Conservation (phyloP, 2,888 invertebrate species). For the Oeneis ivallda region DNA sequence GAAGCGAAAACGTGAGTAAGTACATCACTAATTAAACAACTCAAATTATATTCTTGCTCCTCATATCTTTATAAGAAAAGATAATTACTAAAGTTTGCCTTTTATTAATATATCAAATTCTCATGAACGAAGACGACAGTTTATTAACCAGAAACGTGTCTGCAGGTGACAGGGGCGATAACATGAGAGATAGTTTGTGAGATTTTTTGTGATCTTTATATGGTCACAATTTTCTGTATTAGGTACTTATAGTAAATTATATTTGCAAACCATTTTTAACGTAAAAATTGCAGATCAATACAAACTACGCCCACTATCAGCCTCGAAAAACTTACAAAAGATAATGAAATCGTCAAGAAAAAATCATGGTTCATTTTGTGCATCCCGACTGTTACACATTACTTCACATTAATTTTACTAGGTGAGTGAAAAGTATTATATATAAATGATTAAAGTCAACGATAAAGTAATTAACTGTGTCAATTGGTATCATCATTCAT, state of each 20-base stretch:
- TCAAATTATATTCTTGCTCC: slow-evolving; percentile 34
- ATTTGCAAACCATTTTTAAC: slow-evolving; percentile 8
- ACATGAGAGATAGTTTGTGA: slow-evolving; percentile 52
- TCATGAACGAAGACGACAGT: slow-evolving; percentile 65
- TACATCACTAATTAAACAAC: slow-evolving; percentile 45
- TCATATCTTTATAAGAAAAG: slow-evolving; percentile 43
- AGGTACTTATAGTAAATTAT: not conserved
- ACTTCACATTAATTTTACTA: slow-evolving; percentile 45
- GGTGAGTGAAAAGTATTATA: slow-evolving; percentile 44
- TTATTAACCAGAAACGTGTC: slow-evolving; percentile 52
- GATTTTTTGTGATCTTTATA: slow-evolving; percentile 35
- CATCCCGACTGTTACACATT: slow-evolving; percentile 41
- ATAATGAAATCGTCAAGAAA: slow-evolving; percentile 39
- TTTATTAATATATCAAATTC: slow-evolving; percentile 48
- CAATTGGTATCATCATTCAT: not conserved
- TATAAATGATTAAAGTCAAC: too few relatives aligned
- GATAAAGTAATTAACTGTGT: too few relatives aligned
- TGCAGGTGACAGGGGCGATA: slow-evolving; percentile 43
- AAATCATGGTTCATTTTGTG: slow-evolving; percentile 37
- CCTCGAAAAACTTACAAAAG: slow-evolving; percentile 38
- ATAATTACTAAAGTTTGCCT: slow-evolving; percentile 43
- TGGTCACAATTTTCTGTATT: not conserved
- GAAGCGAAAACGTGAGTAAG: slow-evolving; percentile 68
- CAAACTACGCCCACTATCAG: slow-evolving; percentile 33
- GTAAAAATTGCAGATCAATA: slow-evolving; percentile 37